A percentile compares a stretch with the other conserved stretches of the same genome.
Evolutionary conservation across 2,113 vertebrate genomes (phyloP).

Genomic region (Isichthys henryi): DNA sequence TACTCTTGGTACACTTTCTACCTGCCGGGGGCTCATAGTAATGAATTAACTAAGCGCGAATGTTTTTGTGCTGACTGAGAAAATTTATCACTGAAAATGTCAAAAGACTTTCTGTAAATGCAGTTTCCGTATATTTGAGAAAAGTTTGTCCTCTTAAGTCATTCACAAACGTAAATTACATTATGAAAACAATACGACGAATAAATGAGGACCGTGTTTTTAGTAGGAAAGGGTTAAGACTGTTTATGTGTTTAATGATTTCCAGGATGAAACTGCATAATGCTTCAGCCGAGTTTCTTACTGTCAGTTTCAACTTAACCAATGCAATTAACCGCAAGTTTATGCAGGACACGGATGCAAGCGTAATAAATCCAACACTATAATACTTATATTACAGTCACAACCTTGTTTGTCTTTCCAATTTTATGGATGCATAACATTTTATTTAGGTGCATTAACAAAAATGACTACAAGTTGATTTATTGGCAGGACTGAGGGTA

Average conservation of each 20-base stretch:
- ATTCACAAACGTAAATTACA: background rate
- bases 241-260: background rate
- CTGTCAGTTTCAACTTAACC: background rate
- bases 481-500: background rate
- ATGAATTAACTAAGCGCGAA: background rate
- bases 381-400: background rate
- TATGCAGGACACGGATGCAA: background rate
- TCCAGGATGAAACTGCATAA: background rate
- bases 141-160: background rate
- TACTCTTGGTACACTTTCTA: background rate
- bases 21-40: background rate
- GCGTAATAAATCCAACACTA: background rate
- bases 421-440: background rate
- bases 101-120: background rate
- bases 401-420: background rate
- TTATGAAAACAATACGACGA: background rate
- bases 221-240: background rate
- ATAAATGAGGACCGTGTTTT: background rate
- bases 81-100: background rate
- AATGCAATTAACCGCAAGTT: background rate
- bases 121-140: background rate
- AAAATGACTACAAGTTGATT: background rate
- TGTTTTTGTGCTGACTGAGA: background rate
- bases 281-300: background rate
- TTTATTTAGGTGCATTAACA: background rate